Evolutionary conservation across 2,113 vertebrate genomes (phyloP).

Genomic region (Chloroceryle aenea): DNA sequence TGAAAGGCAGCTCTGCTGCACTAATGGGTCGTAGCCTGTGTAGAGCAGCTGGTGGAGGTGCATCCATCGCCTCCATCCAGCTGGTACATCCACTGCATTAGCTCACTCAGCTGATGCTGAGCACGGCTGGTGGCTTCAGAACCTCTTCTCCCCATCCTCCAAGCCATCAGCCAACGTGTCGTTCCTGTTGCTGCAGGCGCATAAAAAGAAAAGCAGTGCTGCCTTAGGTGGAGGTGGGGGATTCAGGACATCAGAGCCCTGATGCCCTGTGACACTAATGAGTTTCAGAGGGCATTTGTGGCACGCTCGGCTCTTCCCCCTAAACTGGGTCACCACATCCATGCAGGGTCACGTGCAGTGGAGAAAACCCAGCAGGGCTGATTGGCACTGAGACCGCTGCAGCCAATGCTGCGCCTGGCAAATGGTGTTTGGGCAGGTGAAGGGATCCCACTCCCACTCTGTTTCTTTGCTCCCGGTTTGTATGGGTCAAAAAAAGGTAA

Average conservation of each 20-base stretch:
- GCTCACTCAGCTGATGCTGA: neutral
- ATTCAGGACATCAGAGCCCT: neutral
- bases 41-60: conserved; percentile 14
- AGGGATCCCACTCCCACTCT: neutral
- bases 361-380: neutral
- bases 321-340: neutral
- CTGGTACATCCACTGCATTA: neutral
- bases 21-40: neutral
- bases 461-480: neutral
- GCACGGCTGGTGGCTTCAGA: neutral
- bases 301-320: neutral
- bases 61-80: neutral
- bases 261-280: neutral
- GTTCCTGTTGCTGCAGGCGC: neutral
- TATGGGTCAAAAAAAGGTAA: neutral
- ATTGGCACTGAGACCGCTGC: neutral
- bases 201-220: neutral
- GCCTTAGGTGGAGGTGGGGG: neutral
- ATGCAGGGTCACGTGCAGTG: neutral
- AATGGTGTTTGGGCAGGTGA: neutral
- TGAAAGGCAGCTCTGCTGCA: neutral
- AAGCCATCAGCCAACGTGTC: neutral
- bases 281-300: neutral
- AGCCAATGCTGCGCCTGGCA: rapidly evolving
- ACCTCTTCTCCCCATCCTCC: neutral